phyloP scores from a whole-genome alignment of 2,113 vertebrate genomes.

The Nannobrachium achirus region DNA sequence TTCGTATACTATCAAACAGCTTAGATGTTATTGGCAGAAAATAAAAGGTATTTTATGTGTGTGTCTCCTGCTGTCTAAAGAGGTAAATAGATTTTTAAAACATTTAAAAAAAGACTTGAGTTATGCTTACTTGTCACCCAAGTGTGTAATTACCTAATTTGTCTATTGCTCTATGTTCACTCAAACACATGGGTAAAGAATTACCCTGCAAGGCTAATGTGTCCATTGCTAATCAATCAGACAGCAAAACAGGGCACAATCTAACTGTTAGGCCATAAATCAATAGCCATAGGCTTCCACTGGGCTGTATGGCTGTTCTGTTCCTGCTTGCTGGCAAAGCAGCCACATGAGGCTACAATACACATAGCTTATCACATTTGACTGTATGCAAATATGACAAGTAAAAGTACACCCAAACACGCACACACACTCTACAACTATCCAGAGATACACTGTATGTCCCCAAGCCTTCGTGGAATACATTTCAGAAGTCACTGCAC shows the following conservation, averaged over 20 bases:
- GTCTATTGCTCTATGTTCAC: background rate
- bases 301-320: slow-evolving; percentile 48
- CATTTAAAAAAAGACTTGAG: too few relatives aligned
- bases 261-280: slow-evolving; percentile 63
- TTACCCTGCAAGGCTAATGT: slow-evolving; percentile 32
- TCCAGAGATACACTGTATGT: slow-evolving; percentile 58
- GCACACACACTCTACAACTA: slow-evolving; percentile 49
- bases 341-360: slow-evolving; percentile 31
- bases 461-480: slow-evolving; percentile 59
- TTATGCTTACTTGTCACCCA: too few relatives aligned
- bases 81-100: too few relatives aligned
- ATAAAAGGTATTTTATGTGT: too few relatives aligned
- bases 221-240: slow-evolving; percentile 52
- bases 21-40: too few relatives aligned
- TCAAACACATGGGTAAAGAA: slow-evolving; percentile 7
- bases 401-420: slow-evolving; percentile 29
- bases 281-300: slow-evolving; percentile 65
- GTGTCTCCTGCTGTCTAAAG: too few relatives aligned
- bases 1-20: background rate
- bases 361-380: slow-evolving; percentile 28
- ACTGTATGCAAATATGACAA: slow-evolving; percentile 34
- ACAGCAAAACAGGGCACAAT: slow-evolving; percentile 53
- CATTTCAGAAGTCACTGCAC: slow-evolving; percentile 43
- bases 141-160: too few relatives aligned
- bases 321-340: slow-evolving; percentile 34